These are phyloP conservation scores for Caenorhabditis sp. DNA, from an alignment of 2,888 invertebrate species.

Conservation along the genomic window DNA sequence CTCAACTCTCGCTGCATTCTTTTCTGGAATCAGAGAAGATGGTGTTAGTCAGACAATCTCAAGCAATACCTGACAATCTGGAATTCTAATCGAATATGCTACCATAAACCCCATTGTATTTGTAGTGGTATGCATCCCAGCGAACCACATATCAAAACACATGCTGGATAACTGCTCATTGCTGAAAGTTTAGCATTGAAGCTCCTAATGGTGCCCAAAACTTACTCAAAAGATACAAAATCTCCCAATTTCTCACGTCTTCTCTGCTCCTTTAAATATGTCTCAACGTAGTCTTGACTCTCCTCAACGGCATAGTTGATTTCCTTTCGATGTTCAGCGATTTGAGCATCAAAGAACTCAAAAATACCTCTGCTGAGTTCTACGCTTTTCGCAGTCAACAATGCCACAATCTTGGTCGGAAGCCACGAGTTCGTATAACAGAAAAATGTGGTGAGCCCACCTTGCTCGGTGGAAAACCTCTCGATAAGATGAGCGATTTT, in stretches of 20 bases:
- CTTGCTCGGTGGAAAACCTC: conserved; percentile 15
- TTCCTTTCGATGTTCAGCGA: conserved; percentile 31
- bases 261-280: conserved; percentile 43
- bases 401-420: conserved; percentile 13
- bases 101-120: conserved; percentile 46
- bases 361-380: conserved; percentile 29
- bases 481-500: not conserved
- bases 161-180: conserved; percentile 36
- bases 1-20: conserved; percentile 49
- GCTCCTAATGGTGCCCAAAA: too few species aligned
- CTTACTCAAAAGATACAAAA: too few species aligned
- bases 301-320: conserved; percentile 22
- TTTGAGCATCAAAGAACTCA: conserved; percentile 40
- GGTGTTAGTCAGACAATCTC: too few species aligned
- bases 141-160: conserved; percentile 55
- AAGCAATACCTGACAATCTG: conserved; percentile 7
- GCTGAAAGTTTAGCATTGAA: conserved; percentile 13
- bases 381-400: conserved; percentile 12
- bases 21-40: too few species aligned
- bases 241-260: conserved; percentile 27
- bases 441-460: conserved; percentile 11
- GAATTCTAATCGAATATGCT: conserved; percentile 24
- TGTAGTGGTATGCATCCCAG: conserved; percentile 59
- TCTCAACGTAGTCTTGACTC: conserved; percentile 41
- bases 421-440: conserved; percentile 9